These are phyloP conservation scores for Atractosteus spatula DNA, from an alignment of 2,113 vertebrate species.

Conservation along the genomic window DNA sequence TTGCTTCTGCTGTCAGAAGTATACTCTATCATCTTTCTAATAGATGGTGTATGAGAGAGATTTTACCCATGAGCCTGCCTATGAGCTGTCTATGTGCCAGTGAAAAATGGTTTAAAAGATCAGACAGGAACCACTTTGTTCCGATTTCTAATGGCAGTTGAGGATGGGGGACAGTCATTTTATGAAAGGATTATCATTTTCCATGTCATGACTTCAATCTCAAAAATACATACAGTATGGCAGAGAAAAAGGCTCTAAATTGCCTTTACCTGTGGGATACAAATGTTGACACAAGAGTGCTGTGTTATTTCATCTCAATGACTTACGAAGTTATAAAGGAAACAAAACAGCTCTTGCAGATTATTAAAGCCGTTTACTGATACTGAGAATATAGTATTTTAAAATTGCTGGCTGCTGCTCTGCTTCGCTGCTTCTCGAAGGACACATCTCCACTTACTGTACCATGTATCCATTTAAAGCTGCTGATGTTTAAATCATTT, in stretches of 20 bases:
- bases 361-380: too few relatives aligned
- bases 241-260: neutral
- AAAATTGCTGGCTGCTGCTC: too few relatives aligned
- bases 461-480: too few relatives aligned
- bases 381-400: too few relatives aligned
- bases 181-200: constrained; percentile 2
- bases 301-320: neutral
- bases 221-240: neutral
- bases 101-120: constrained; percentile 1
- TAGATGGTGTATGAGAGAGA: neutral
- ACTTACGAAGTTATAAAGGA: neutral
- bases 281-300: neutral
- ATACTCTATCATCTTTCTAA: neutral
- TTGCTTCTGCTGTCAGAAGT: constrained; percentile 4
- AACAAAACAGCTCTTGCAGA: too few relatives aligned
- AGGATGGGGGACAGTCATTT: constrained; percentile 1
- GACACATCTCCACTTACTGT: too few relatives aligned
- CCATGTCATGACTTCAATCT: neutral
- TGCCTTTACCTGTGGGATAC: neutral
- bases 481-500: too few relatives aligned
- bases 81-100: neutral
- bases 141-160: neutral
- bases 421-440: too few relatives aligned
- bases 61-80: neutral
- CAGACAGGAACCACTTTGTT: neutral